phyloP scores from a whole-genome alignment of 2,797 vertebrate genomes.

The Hydrolagus colliei region DNA sequence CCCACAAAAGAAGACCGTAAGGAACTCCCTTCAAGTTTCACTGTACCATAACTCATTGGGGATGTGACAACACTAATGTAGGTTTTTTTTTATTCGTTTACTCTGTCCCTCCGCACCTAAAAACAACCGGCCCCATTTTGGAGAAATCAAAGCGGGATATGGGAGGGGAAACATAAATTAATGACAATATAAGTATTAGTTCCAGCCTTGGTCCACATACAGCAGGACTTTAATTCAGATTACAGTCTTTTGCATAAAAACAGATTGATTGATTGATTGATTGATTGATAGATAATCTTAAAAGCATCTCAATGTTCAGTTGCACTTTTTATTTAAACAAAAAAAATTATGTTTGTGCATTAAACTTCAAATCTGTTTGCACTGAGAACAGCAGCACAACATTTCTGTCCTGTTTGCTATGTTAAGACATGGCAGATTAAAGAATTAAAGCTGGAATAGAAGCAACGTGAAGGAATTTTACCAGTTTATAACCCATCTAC shows the following conservation, averaged over 20 bases:
- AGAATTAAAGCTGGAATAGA: background rate
- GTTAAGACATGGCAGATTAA: background rate
- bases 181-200: background rate
- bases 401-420: conserved; percentile 12
- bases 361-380: background rate
- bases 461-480: background rate
- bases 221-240: background rate
- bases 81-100: background rate
- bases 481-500: background rate
- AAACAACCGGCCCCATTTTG: background rate
- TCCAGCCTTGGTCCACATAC: background rate
- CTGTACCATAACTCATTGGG: background rate
- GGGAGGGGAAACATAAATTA: background rate
- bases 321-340: background rate
- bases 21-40: background rate
- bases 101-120: background rate
- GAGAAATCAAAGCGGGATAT: background rate
- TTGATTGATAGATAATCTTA: background rate
- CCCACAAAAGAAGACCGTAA: background rate
- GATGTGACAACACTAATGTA: background rate
- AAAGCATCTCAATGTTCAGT: background rate
- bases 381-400: background rate
- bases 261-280: background rate
- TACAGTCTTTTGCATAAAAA: background rate
- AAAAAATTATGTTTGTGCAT: conserved; percentile 1